Conservation (phyloP, 23 tunicate species). For the Halocynthia aurantium region DNA sequence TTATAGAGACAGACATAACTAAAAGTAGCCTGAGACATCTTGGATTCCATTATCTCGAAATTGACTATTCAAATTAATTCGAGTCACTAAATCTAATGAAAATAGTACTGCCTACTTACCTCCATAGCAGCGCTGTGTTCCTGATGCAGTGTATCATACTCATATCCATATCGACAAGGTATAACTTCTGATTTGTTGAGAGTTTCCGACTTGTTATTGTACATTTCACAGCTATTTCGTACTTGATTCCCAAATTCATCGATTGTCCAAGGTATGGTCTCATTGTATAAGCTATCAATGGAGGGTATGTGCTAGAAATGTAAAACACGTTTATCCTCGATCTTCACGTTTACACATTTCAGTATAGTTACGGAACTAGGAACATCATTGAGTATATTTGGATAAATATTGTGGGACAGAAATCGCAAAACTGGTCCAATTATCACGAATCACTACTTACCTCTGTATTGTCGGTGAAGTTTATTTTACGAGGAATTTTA, state of each 20-base stretch:
- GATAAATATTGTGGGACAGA: neutral
- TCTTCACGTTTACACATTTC: neutral
- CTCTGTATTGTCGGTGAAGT: neutral
- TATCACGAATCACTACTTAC: neutral
- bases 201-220: neutral
- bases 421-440: neutral
- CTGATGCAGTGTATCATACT: too few species aligned
- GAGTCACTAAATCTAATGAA: too few species aligned
- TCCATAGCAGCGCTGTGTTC: too few species aligned
- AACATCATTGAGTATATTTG: neutral
- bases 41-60: too few species aligned
- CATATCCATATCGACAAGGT: too few species aligned
- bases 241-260: neutral
- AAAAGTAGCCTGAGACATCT: too few species aligned
- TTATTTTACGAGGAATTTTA: neutral
- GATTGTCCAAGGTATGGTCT: constrained; percentile 3
- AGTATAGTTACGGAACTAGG: neutral
- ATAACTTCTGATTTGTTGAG: too few species aligned
- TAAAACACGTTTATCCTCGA: too few species aligned
- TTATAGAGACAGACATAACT: too few species aligned
- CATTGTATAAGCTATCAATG: neutral
- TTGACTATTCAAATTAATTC: too few species aligned
- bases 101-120: too few species aligned
- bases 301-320: neutral
- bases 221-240: constrained; percentile 10